Evolutionary conservation across 2,797 vertebrate species (phyloP), one percentile per base, ranked within the genome.

Genomic region (Glossophaga mutica): DNA sequence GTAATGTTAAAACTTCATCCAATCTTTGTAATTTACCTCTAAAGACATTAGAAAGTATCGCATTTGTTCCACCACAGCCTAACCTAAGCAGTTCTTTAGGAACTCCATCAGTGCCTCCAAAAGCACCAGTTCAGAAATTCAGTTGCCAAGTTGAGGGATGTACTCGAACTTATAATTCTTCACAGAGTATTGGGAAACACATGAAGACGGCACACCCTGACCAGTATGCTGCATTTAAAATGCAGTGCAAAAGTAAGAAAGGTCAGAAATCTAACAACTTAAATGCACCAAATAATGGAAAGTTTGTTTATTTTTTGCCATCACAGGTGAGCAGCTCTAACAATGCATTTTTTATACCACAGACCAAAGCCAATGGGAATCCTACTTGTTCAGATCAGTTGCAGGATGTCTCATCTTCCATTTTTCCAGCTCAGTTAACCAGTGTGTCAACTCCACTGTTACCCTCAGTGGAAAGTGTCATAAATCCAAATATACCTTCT

Each of bases 151-250:
- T 99, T 76, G 99, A 99, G 79, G 99, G 98, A 0, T 99, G 99
- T 93, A 98, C 98, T 87, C 98, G 99, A 96, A 98, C 99, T 0
- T 99, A 99, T 95, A 99, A 99, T 98, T 99, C 99, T 0, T 98
- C 99, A 32, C 99, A 99, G 96, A 99, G 99, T 97, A 99, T 99
- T 94, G 98, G 99, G 79, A 99, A 99, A 97, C 99, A 99, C 96
- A 99, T 99, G 99, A 99, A 99, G 98, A 98, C 99, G 1, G 98
- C 98, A 59, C 99, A 99, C 96, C 98, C 99, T 37, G 99, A 99
- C 42, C 99, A 99, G 93, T 99, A 99, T 18, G 98, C 99, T 50
- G 98, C 99, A 77, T 99, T 99, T 99, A 99, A 99, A 98, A 97
- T 99, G 90, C 98, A 98, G 16, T 98, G 98, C 78, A 99, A 98